phyloP scores from a whole-genome alignment of 2,113 vertebrate genomes.

The Tychaedon coryphoeus region DNA sequence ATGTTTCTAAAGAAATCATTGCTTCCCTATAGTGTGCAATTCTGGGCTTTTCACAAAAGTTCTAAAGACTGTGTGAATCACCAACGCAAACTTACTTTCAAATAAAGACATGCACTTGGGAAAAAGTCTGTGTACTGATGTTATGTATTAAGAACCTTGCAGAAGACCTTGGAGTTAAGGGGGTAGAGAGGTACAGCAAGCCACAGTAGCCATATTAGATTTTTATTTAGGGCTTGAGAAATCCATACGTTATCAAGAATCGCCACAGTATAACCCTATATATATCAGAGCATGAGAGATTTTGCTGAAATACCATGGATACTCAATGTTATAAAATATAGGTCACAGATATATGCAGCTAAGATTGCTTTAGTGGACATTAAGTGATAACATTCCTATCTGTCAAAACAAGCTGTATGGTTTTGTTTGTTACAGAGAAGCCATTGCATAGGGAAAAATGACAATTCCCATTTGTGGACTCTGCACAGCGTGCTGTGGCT shows the following conservation, averaged over 20 bases:
- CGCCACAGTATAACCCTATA: not conserved
- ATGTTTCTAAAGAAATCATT: not conserved
- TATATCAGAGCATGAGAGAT: not conserved
- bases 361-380: not conserved
- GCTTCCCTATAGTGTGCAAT: not conserved
- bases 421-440: not conserved
- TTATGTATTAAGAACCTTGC: not conserved
- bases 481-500: rapidly evolving
- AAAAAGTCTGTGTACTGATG: not conserved
- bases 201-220: not conserved
- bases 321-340: not conserved
- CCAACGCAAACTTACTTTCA: not conserved
- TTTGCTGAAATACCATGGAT: not conserved
- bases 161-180: not conserved
- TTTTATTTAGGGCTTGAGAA: not conserved
- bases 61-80: not conserved
- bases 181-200: not conserved
- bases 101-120: not conserved
- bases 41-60: not conserved
- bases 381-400: not conserved
- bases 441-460: not conserved
- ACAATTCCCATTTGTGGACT: not conserved
- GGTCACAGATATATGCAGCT: not conserved
- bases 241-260: not conserved
- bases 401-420: not conserved